Evolutionary conservation across 2,797 vertebrate genomes (phyloP).

Genomic region (Rhynchonycteris naso): DNA sequence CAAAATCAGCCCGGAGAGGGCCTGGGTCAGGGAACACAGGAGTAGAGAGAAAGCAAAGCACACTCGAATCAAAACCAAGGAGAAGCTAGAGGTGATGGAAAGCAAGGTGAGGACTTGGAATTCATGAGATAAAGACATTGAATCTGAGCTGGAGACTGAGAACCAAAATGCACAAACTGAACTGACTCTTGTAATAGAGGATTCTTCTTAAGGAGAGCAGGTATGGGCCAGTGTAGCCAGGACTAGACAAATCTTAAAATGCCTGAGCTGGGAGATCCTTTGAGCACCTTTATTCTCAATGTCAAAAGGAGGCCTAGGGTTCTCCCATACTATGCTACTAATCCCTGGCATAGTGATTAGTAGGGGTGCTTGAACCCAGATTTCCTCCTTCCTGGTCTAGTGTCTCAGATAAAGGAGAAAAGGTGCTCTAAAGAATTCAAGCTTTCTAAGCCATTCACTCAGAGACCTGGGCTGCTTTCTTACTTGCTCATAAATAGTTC

Average conservation of each 20-base stretch:
- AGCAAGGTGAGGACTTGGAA: background rate
- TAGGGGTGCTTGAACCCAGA: background rate
- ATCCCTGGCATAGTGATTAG: too few species aligned
- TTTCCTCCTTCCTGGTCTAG: background rate
- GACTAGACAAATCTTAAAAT: background rate
- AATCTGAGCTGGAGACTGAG: background rate
- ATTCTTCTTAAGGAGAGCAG: background rate
- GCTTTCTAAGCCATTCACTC: background rate
- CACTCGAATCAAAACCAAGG: background rate
- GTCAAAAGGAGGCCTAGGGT: background rate
- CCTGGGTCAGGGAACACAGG: background rate
- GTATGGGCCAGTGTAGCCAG: rapidly evolving
- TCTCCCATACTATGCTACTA: too few species aligned
- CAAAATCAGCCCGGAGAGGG: background rate
- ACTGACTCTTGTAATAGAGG: background rate
- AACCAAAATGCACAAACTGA: background rate
- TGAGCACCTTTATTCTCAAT: background rate
- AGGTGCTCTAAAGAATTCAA: background rate
- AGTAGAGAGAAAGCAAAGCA: background rate
- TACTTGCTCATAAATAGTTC: rapidly evolving
- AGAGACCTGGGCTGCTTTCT: background rate
- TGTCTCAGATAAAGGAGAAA: background rate
- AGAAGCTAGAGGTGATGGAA: background rate
- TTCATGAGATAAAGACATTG: background rate
- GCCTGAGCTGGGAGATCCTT: rapidly evolving